Evolutionary conservation across 2,113 vertebrate genomes (phyloP).

Genomic region (Austrofundulus limnaeus): DNA sequence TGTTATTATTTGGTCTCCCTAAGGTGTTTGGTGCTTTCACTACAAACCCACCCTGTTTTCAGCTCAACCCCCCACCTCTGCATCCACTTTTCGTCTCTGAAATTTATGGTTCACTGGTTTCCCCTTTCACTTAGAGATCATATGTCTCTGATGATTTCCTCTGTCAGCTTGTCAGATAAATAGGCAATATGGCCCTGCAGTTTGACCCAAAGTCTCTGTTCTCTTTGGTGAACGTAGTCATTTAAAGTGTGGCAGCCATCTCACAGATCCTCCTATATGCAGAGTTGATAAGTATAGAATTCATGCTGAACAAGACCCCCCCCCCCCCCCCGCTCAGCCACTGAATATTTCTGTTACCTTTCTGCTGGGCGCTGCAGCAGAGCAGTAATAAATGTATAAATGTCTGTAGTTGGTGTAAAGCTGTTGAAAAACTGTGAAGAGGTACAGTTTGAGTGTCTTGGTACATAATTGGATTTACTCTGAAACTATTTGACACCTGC

Average conservation of each 20-base stretch:
- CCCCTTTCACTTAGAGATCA: not conserved
- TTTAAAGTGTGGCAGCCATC: conserved; percentile 8
- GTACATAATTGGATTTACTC: not conserved
- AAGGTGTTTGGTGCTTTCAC: not conserved
- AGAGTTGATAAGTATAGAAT: conserved; percentile 13
- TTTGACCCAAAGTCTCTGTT: not conserved
- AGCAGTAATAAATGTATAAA: not conserved
- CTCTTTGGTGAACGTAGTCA: conserved; percentile 1
- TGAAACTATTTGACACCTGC: not conserved
- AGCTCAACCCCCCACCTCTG: not conserved
- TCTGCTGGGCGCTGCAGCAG: conserved; percentile 1
- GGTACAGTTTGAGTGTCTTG: not conserved
- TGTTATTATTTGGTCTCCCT: not conserved
- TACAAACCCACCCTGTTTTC: not conserved
- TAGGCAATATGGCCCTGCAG: not conserved
- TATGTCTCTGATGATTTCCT: conserved; percentile 3
- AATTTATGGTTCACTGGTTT: conserved; percentile 3
- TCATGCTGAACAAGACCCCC: conserved; percentile 23
- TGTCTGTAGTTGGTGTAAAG: too few relatives aligned
- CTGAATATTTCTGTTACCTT: not conserved
- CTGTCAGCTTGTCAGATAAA: conserved; percentile 1
- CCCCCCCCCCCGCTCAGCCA: conserved; percentile 9
- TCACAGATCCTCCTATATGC: conserved; percentile 14
- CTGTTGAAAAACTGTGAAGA: too few relatives aligned
- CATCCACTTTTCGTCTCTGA: conserved; percentile 3